Evolutionary conservation across 2,113 vertebrate species (phyloP).

Genomic region (Stictonetta naevosa): DNA sequence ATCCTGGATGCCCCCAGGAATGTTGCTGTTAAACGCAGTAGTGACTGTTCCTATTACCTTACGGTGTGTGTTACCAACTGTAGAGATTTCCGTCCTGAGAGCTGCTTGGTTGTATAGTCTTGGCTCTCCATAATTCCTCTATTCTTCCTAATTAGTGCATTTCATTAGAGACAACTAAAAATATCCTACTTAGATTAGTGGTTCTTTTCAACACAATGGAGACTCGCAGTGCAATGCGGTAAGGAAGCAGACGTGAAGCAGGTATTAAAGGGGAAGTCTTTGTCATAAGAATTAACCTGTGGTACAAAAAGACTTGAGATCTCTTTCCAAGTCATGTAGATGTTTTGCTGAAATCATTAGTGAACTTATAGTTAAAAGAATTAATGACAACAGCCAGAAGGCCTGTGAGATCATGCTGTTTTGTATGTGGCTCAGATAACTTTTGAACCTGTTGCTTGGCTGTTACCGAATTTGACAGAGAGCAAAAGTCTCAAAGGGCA

Average conservation of each 20-base stretch:
- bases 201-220: background rate
- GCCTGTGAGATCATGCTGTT: background rate
- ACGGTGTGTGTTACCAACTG: background rate
- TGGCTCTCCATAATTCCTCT: background rate
- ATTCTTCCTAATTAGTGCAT: background rate
- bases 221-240: background rate
- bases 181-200: background rate
- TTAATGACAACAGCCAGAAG: background rate
- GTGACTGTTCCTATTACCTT: background rate
- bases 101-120: background rate
- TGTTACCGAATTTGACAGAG: background rate
- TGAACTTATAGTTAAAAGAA: background rate
- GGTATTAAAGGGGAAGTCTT: background rate
- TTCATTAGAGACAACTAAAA: background rate
- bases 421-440: background rate
- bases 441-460: background rate
- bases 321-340: background rate
- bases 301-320: background rate
- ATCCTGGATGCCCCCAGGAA: background rate
- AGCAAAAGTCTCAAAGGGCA: background rate
- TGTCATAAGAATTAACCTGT: background rate
- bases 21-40: background rate
- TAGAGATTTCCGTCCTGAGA: background rate
- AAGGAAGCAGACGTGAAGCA: background rate
- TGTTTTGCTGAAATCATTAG: background rate